These are phyloP conservation scores for Saturnia pavonia DNA, from an alignment of 2,888 invertebrate genomes.

Conservation along the genomic window DNA sequence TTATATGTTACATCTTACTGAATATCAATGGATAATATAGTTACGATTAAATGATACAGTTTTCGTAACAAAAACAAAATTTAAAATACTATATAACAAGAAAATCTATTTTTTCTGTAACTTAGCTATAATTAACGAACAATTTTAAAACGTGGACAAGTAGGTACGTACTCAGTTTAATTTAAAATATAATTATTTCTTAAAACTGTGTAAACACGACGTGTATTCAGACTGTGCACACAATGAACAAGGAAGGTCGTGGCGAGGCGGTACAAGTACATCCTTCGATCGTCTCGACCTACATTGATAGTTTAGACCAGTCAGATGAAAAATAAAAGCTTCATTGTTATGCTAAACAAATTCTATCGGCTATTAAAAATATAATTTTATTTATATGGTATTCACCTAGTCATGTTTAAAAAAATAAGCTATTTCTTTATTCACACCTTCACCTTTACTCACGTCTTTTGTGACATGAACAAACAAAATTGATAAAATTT, in stretches of 20 bases:
- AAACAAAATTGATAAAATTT: too few relatives aligned
- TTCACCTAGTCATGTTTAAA: neutral
- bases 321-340: neutral
- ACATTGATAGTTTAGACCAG: neutral
- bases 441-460: neutral
- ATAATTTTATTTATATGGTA: neutral
- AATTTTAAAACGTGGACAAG: neutral
- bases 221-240: slow-evolving; percentile 3
- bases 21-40: too few relatives aligned
- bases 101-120: too few relatives aligned
- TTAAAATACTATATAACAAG: too few relatives aligned
- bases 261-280: neutral
- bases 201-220: slow-evolving; percentile 4
- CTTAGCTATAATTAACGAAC: neutral
- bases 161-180: neutral
- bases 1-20: too few relatives aligned
- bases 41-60: too few relatives aligned
- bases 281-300: slow-evolving; percentile 3
- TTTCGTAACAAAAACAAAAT: too few relatives aligned
- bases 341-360: neutral
- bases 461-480: neutral
- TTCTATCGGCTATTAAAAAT: neutral
- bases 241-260: slow-evolving; percentile 8
- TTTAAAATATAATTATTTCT: slow-evolving; percentile 3
- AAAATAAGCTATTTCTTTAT: neutral